phyloP scores from a whole-genome alignment of 2,113 vertebrate species.

The Sander lucioperca region DNA sequence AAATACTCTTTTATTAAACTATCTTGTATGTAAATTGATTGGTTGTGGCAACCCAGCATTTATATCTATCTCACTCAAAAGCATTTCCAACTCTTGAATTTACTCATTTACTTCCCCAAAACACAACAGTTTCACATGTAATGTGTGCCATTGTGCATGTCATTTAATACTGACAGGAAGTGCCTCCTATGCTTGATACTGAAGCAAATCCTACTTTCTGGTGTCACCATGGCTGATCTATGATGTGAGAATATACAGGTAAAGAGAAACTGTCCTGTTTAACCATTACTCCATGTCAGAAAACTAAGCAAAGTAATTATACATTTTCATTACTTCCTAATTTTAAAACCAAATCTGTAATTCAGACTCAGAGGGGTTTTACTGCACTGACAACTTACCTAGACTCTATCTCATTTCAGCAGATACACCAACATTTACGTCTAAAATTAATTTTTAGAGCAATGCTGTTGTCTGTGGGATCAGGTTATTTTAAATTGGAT shows the following conservation, averaged over 20 bases:
- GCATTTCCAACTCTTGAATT: neutral
- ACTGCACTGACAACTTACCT: neutral
- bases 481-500: slow-evolving; percentile 2
- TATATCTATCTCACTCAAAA: neutral
- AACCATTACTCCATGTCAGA: neutral
- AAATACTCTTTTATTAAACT: neutral
- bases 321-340: no score
- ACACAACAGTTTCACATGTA: neutral
- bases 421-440: neutral
- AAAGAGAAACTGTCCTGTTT: neutral
- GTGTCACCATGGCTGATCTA: neutral
- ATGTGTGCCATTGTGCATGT: neutral
- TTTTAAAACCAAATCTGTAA: no score
- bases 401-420: neutral
- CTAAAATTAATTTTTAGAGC: neutral
- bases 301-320: no score
- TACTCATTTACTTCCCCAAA: neutral
- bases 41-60: neutral
- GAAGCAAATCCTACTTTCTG: neutral
- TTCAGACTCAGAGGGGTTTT: neutral
- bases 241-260: neutral
- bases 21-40: neutral
- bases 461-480: neutral
- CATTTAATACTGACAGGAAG: neutral
- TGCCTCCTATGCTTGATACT: neutral